A percentile compares a stretch with the other conserved stretches of the same genome.
Evolutionary conservation across 2,113 vertebrate species (phyloP).

Genomic region (Paraplagusia blochii): DNA sequence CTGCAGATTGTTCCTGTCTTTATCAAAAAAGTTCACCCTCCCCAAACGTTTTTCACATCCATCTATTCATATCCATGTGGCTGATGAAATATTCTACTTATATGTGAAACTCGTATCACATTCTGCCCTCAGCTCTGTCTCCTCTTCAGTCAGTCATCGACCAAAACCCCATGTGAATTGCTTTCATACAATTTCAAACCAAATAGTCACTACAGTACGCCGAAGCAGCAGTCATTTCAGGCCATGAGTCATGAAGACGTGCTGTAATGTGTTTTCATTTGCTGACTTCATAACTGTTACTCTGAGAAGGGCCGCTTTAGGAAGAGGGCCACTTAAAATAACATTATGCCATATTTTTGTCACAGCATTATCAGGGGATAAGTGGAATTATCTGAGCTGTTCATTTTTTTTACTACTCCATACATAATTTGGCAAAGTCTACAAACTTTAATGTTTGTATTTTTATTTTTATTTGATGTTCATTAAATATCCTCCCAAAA

Average conservation of each 20-base stretch:
- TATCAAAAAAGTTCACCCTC: slow-evolving; percentile 38
- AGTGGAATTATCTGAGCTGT: slow-evolving; percentile 29
- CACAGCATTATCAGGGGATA: slow-evolving; percentile 42
- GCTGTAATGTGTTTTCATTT: slow-evolving; percentile 58
- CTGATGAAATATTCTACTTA: slow-evolving; percentile 62
- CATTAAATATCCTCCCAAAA: no score
- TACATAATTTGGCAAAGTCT: no score
- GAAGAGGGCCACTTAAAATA: slow-evolving; percentile 33
- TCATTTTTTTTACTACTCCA: no score
- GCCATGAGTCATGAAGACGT: slow-evolving; percentile 48
- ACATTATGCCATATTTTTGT: slow-evolving; percentile 31
- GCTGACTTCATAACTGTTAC: slow-evolving; percentile 22
- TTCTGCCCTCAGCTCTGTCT: slow-evolving; percentile 17
- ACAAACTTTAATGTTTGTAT: no score
- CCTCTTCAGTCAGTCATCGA: slow-evolving; percentile 6
- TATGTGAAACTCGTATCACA: slow-evolving; percentile 63
- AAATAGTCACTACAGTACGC: slow-evolving; percentile 39
- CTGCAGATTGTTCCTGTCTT: slow-evolving; percentile 16
- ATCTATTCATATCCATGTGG: slow-evolving; percentile 42
- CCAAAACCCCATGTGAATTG: slow-evolving; percentile 32
- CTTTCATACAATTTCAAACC: slow-evolving; percentile 39
- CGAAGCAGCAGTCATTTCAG: slow-evolving; percentile 30
- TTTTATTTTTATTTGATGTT: no score
- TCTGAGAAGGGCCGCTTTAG: slow-evolving; percentile 39
- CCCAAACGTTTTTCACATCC: slow-evolving; percentile 8